A percentile compares a stretch with the other conserved stretches of the same genome.
Evolutionary conservation across 1,140 invertebrate genomes (phyloP).

Genomic region (Idris sp.): DNA sequence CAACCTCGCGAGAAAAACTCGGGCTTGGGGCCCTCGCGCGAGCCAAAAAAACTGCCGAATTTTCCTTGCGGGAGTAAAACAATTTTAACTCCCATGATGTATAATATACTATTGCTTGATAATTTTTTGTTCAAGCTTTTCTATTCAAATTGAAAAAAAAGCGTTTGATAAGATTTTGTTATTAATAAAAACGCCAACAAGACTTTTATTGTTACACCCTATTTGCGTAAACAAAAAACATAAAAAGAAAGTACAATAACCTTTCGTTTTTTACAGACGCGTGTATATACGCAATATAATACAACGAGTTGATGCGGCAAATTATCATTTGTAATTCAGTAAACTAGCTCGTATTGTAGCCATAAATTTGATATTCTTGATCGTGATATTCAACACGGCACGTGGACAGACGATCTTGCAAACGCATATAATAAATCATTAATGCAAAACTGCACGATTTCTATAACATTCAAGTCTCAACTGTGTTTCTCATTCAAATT

Average conservation of each 20-base stretch:
- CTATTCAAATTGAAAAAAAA: no score
- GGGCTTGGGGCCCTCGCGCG: no score
- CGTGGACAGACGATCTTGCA: slow-evolving; percentile 21
- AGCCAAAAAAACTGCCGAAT: no score
- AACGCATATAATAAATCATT: slow-evolving; percentile 28
- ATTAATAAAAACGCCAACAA: no score
- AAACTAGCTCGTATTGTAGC: slow-evolving; percentile 25
- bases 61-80: no score
- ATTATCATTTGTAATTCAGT: slow-evolving; percentile 46
- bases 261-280: slow-evolving; percentile 38
- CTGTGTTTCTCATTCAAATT: background rate
- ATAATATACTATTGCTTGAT: no score
- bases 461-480: background rate
- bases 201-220: background rate
- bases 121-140: no score
- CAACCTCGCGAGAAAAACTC: no score
- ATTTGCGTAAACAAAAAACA: background rate
- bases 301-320: slow-evolving; percentile 28
- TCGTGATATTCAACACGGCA: slow-evolving; percentile 42
- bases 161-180: no score
- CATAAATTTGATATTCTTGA: slow-evolving; percentile 41
- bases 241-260: slow-evolving; percentile 32
- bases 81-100: no score
- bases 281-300: slow-evolving; percentile 33
- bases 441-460: background rate